Conservation (phyloP, 2,113 vertebrate species). For the Perognathus longimembris region DNA sequence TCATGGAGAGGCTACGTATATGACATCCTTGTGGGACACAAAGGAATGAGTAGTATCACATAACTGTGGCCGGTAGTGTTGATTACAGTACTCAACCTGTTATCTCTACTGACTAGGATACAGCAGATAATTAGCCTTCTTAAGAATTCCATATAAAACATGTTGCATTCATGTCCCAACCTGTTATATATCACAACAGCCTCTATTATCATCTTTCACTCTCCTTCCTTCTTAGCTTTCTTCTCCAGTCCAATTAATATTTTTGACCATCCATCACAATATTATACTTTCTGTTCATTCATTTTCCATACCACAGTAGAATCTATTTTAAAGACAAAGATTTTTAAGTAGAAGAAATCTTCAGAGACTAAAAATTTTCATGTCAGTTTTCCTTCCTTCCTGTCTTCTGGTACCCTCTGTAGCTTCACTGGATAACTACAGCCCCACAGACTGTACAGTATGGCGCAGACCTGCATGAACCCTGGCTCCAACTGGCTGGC, state of each 20-base stretch:
- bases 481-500: no score
- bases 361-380: no score
- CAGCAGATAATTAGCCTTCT: not conserved
- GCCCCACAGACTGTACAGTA: no score
- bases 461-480: no score
- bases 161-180: not conserved
- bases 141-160: not conserved
- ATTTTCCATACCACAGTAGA: no score
- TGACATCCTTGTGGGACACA: not conserved
- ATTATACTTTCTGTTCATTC: no score
- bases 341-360: no score
- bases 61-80: not conserved
- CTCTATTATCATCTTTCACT: not conserved
- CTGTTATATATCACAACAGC: not conserved
- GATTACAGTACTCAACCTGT: not conserved
- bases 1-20: not conserved
- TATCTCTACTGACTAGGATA: not conserved
- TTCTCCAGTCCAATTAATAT: no score
- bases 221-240: not conserved
- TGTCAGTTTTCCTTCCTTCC: not conserved
- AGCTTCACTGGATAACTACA: no score
- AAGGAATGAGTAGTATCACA: not conserved
- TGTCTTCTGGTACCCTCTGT: not conserved
- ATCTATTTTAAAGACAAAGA: no score
- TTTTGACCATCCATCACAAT: no score